phyloP scores from a whole-genome alignment of 1,140 invertebrate genomes.

The Eueides isabella region DNA sequence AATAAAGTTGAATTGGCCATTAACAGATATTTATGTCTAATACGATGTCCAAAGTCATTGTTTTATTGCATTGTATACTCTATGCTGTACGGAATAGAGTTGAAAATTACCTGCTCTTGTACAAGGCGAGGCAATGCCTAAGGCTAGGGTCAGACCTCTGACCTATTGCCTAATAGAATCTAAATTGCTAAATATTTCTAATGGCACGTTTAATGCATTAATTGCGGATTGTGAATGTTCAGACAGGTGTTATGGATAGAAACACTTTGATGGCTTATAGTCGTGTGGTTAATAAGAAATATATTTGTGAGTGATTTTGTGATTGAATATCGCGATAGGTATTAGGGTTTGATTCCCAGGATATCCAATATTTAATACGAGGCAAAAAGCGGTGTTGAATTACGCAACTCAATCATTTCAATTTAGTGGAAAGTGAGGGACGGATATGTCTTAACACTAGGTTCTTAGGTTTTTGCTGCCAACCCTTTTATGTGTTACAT shows the following conservation, averaged over 20 bases:
- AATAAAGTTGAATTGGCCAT: neutral
- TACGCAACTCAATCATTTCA: too few relatives aligned
- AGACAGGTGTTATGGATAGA: slow-evolving; percentile 31
- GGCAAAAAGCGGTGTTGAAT: too few relatives aligned
- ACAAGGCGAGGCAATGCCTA: slow-evolving; percentile 28
- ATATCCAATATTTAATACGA: too few relatives aligned
- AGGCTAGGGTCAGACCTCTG: slow-evolving; percentile 37
- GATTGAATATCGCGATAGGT: too few relatives aligned
- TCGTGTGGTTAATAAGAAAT: slow-evolving; percentile 10
- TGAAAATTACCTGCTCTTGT: neutral
- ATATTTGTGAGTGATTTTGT: neutral
- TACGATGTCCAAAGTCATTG: slow-evolving; percentile 16
- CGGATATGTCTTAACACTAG: too few relatives aligned
- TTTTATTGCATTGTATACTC: slow-evolving; percentile 15
- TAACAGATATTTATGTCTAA: slow-evolving; percentile 8
- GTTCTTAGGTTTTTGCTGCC: too few relatives aligned
- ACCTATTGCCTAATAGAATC: slow-evolving; percentile 44
- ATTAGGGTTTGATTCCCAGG: too few relatives aligned
- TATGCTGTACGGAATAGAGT: slow-evolving; percentile 16
- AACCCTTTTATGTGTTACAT: too few relatives aligned
- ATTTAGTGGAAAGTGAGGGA: too few relatives aligned
- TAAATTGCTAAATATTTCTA: slow-evolving; percentile 45
- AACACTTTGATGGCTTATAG: neutral
- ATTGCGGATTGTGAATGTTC: slow-evolving; percentile 38
- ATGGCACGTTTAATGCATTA: slow-evolving; percentile 38